phyloP scores from a whole-genome alignment of 2,113 vertebrate genomes.

The Ia io region DNA sequence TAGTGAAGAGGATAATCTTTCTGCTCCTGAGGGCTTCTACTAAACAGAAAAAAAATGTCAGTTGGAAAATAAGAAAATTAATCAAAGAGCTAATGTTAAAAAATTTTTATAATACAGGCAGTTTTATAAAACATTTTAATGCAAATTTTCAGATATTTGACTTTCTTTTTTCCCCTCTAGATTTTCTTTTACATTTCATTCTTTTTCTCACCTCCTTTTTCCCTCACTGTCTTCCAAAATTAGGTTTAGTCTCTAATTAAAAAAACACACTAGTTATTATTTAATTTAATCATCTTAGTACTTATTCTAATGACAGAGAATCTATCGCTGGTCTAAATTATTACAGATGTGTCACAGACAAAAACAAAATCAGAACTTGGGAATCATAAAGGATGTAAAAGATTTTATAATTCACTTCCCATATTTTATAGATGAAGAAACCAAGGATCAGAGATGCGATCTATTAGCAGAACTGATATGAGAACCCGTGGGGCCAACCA shows the following conservation, averaged over 20 bases:
- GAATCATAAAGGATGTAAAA: background rate
- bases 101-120: background rate
- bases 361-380: background rate
- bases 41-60: background rate
- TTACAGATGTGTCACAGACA: background rate
- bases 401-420: background rate
- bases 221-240: background rate
- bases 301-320: background rate
- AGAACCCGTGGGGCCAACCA: background rate
- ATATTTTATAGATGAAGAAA: background rate
- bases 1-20: background rate
- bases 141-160: conserved; percentile 22
- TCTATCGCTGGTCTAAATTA: background rate
- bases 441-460: background rate
- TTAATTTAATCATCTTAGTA: conserved; percentile 11
- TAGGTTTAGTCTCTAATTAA: conserved; percentile 21
- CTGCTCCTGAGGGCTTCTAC: background rate
- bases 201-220: conserved; percentile 9
- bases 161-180: background rate
- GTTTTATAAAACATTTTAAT: background rate
- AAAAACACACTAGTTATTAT: background rate
- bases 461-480: background rate
- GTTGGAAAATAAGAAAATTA: background rate
- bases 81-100: background rate
- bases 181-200: conserved; percentile 2